phyloP scores from a whole-genome alignment of 2,797 vertebrate species.

The Channallabes apus region DNA sequence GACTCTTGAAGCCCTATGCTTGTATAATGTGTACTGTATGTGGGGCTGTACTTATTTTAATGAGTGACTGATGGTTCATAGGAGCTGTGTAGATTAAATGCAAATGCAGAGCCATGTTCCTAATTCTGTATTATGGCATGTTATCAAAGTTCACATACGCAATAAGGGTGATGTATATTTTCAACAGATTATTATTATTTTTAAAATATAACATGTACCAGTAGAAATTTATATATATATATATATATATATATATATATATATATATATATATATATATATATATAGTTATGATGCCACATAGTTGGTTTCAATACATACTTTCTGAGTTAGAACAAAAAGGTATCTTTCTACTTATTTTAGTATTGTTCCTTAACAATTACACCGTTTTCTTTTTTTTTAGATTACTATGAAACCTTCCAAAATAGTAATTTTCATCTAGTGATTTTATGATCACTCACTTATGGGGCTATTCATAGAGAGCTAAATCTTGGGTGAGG shows the following conservation, averaged over 20 bases:
- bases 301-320: no score
- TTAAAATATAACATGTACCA: no score
- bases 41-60: neutral
- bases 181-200: no score
- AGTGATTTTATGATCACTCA: neutral
- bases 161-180: no score
- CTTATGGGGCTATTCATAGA: neutral
- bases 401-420: neutral
- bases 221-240: no score
- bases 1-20: neutral
- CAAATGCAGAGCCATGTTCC: neutral
- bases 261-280: no score
- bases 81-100: neutral
- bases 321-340: neutral
- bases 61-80: conserved; percentile 2
- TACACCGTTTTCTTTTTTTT: neutral
- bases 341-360: neutral
- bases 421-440: neutral
- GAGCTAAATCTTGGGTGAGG: neutral
- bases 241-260: no score
- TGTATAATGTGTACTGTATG: neutral
- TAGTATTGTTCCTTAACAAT: neutral
- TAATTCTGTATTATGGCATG: neutral
- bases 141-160: neutral
- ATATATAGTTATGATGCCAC: neutral